phyloP scores from a whole-genome alignment of 2,113 vertebrate species.

The Eulemur rufifrons region DNA sequence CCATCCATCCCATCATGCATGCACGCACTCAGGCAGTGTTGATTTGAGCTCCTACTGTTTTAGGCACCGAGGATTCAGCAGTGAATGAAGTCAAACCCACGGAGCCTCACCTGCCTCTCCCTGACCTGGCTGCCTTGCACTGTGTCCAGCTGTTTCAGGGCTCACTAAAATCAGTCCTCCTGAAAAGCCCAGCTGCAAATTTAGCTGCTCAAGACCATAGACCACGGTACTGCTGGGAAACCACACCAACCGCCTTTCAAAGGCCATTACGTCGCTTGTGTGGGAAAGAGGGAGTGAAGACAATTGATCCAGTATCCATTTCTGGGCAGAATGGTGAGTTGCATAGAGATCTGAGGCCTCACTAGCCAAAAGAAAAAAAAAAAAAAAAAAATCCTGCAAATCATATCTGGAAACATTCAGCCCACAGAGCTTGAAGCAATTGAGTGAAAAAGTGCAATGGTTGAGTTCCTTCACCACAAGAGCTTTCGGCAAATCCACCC shows the following conservation, averaged over 20 bases:
- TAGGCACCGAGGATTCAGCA: neutral
- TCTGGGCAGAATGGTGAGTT: conserved; percentile 34
- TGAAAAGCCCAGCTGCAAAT: conserved; percentile 21
- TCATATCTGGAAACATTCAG: neutral
- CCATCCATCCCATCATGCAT: neutral
- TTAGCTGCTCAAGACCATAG: conserved; percentile 52
- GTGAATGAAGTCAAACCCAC: neutral
- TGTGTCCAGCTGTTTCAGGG: neutral
- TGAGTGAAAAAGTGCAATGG: neutral
- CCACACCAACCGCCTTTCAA: conserved; percentile 59
- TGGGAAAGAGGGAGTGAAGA: neutral
- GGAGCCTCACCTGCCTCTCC: neutral
- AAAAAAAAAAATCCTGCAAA: neutral
- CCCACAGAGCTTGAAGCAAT: neutral
- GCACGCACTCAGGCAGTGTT: neutral
- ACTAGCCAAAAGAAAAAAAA: neutral
- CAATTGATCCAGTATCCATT: conserved; percentile 27
- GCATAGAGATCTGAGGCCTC: conserved; percentile 9
- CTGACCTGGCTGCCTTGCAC: neutral
- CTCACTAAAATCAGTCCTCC: neutral
- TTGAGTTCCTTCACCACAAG: neutral
- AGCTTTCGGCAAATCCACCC: neutral
- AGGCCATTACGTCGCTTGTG: neutral
- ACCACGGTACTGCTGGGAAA: conserved; percentile 37
- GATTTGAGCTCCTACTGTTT: neutral